Conservation (phyloP, 2,797 vertebrate species). For the Pseudochaenichthys georgianus region DNA sequence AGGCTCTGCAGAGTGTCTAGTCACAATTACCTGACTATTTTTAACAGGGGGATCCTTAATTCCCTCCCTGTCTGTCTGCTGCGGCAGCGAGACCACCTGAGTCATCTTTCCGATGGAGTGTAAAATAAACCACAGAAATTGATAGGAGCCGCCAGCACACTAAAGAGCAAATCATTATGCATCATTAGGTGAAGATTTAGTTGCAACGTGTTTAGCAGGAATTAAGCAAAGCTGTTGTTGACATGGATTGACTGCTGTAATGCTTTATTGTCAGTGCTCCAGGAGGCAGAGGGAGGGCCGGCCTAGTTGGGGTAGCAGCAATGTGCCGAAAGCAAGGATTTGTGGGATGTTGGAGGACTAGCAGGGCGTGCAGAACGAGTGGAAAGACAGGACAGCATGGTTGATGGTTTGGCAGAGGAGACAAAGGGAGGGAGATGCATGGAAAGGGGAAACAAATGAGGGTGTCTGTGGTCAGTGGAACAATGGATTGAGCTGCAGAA, state of each 20-base stretch:
- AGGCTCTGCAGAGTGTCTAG: slow-evolving; percentile 21
- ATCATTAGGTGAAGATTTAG: slow-evolving; percentile 92
- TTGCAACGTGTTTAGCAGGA: slow-evolving; percentile 90
- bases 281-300: slow-evolving; percentile 86
- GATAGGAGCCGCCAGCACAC: slow-evolving; percentile 82
- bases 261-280: slow-evolving; percentile 90
- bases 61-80: slow-evolving; percentile 42
- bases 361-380: slow-evolving; percentile 72
- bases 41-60: slow-evolving; percentile 60
- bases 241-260: slow-evolving; percentile 92
- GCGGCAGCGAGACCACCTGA: slow-evolving; percentile 70
- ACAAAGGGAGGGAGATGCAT: slow-evolving; percentile 29
- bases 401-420: slow-evolving; percentile 47
- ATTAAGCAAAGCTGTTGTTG: slow-evolving; percentile 92
- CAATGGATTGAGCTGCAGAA: slow-evolving; percentile 17
- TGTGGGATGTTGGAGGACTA: slow-evolving; percentile 84
- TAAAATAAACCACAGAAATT: slow-evolving; percentile 79
- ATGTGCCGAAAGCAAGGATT: slow-evolving; percentile 84
- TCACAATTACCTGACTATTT: slow-evolving; percentile 60
- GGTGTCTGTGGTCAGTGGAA: slow-evolving; percentile 16
- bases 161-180: slow-evolving; percentile 89
- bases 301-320: slow-evolving; percentile 74
- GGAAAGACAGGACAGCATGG: slow-evolving; percentile 69
- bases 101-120: slow-evolving; percentile 68
- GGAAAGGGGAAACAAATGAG: slow-evolving; percentile 23